phyloP scores from a whole-genome alignment of 1,140 invertebrate genomes.

The Paralvinella palmiformis region DNA sequence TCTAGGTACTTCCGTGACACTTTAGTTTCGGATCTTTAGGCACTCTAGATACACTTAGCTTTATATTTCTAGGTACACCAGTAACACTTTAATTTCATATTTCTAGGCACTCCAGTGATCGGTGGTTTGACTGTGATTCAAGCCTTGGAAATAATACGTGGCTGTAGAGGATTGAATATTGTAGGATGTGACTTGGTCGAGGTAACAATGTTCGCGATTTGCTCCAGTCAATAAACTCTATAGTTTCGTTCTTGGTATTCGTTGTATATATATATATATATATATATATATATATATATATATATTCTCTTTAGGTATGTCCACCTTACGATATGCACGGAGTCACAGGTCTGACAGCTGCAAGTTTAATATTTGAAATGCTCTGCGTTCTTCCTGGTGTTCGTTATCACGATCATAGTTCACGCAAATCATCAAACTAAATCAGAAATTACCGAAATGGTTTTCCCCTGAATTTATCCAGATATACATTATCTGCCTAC shows the following conservation, averaged over 20 bases:
- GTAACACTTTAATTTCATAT: no score
- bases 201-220: conserved; percentile 23
- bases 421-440: no score
- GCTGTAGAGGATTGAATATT: conserved; percentile 38
- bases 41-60: no score
- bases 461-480: no score
- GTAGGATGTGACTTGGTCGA: conserved; percentile 41
- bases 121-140: conserved; percentile 38
- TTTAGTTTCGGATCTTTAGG: no score
- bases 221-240: not conserved
- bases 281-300: conserved; percentile 10
- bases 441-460: no score
- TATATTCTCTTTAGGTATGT: conserved; percentile 32
- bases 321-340: conserved; percentile 37
- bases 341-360: conserved; percentile 35
- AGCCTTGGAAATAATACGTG: conserved; percentile 38
- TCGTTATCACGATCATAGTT: no score
- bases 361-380: conserved; percentile 43
- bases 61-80: no score
- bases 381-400: conserved; percentile 38
- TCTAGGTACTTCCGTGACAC: no score
- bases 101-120: conserved; percentile 41
- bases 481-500: no score
- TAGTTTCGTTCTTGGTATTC: not conserved
- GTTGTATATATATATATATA: conserved; percentile 2